Percentiles rank a stretch among this genome's conserved stretches.
These are phyloP conservation scores for Callipepla squamata DNA, from an alignment of 2,113 vertebrate species.

Conservation along the genomic window DNA sequence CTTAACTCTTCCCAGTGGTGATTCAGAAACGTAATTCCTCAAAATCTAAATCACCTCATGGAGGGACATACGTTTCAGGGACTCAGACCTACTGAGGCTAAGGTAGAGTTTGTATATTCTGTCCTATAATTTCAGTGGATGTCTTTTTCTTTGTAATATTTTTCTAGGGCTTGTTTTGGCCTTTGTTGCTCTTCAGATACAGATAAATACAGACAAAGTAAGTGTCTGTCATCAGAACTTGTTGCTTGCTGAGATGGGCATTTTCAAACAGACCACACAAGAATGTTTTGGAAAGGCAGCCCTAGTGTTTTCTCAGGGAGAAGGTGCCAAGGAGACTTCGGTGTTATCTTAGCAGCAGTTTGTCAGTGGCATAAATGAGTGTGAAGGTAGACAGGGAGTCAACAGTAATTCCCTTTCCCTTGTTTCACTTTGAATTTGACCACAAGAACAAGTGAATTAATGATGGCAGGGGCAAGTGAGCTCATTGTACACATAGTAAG, in stretches of 20 bases:
- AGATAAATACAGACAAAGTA: background rate
- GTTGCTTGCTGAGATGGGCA: background rate
- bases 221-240: background rate
- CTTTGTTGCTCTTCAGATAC: background rate
- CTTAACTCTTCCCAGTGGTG: background rate
- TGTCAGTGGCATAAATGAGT: background rate
- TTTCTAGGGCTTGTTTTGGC: background rate
- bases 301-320: background rate
- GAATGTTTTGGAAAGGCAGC: background rate
- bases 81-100: background rate
- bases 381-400: background rate
- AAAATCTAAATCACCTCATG: background rate
- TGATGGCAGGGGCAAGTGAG: background rate
- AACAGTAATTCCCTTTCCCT: background rate
- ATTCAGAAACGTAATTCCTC: background rate
- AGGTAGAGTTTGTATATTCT: background rate
- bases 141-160: background rate
- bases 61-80: rapidly evolving
- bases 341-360: background rate
- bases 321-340: background rate
- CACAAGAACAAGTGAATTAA: constrained; percentile 37
- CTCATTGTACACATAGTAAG: background rate
- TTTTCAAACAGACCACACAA: background rate
- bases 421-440: background rate
- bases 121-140: background rate